Evolutionary conservation across 2,888 invertebrate genomes (phyloP).

Genomic region (Epinotia ramella): DNA sequence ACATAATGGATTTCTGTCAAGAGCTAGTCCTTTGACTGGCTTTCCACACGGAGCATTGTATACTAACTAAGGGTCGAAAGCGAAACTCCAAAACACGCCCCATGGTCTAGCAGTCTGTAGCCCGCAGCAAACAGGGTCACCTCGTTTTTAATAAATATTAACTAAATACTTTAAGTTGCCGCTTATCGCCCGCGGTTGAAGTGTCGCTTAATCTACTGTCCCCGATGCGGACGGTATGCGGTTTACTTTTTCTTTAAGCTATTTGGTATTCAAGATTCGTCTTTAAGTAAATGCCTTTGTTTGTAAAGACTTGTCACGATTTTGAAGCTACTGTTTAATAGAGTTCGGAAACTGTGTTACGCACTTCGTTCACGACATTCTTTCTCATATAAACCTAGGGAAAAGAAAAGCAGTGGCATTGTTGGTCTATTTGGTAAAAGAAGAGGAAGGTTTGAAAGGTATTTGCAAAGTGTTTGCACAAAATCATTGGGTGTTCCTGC

Average conservation of each 20-base stretch:
- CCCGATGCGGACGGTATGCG: conserved; percentile 46
- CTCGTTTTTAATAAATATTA: conserved; percentile 32
- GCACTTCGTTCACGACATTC: conserved; percentile 14
- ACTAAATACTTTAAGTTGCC: conserved; percentile 28
- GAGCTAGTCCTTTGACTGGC: not conserved
- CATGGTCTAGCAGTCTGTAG: not conserved
- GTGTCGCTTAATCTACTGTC: conserved; percentile 39
- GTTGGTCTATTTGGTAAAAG: not conserved
- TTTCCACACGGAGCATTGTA: not conserved
- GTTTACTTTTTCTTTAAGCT: conserved; percentile 52
- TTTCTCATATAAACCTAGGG: not conserved
- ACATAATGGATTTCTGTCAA: not conserved
- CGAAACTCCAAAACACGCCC: not conserved
- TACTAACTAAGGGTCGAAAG: not conserved
- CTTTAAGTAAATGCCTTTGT: conserved; percentile 54
- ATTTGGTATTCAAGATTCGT: conserved; percentile 54
- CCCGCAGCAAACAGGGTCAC: conserved; percentile 6
- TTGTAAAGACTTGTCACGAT: conserved; percentile 55
- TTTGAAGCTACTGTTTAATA: conserved; percentile 38
- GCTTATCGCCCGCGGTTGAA: conserved; percentile 32
- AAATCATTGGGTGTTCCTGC: too few species aligned
- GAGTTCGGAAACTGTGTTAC: conserved; percentile 32
- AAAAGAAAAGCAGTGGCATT: not conserved
- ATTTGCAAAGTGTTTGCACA: too few species aligned
- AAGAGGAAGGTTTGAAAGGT: too few species aligned